phyloP scores from a whole-genome alignment of 1,140 invertebrate genomes.

The Littorina saxatilis region DNA sequence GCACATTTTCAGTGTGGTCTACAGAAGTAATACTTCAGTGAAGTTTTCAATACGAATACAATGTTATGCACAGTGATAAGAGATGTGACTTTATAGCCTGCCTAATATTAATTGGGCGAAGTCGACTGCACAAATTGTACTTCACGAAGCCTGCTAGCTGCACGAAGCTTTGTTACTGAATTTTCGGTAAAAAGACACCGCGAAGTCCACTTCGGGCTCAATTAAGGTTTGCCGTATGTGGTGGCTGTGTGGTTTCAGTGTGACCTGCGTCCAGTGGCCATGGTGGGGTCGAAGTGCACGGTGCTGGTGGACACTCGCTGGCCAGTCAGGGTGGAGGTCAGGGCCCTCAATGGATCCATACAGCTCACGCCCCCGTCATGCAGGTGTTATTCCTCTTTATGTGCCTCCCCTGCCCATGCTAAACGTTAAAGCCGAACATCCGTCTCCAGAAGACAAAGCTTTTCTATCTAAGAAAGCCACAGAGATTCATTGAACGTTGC shows the following conservation, averaged over 20 bases:
- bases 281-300: constrained; percentile 34
- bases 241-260: constrained; percentile 2
- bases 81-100: too few relatives aligned
- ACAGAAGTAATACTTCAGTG: too few relatives aligned
- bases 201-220: too few relatives aligned
- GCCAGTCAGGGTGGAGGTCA: constrained; percentile 41
- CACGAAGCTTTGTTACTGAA: too few relatives aligned
- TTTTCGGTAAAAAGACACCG: too few relatives aligned
- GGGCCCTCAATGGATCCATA: not conserved
- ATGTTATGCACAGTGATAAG: too few relatives aligned
- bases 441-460: not conserved
- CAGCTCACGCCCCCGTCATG: not conserved
- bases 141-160: too few relatives aligned
- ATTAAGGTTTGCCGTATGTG: too few relatives aligned
- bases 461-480: not conserved
- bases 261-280: not conserved
- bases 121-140: too few relatives aligned
- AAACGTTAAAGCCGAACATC: not conserved
- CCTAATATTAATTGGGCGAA: too few relatives aligned
- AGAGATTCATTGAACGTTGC: not conserved
- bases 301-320: constrained; percentile 53
- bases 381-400: not conserved
- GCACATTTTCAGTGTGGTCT: too few relatives aligned
- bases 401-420: not conserved
- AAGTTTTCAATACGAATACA: too few relatives aligned